Evolutionary conservation across 2,888 invertebrate genomes (phyloP).

Genomic region (Hemicrepidius hirtus): DNA sequence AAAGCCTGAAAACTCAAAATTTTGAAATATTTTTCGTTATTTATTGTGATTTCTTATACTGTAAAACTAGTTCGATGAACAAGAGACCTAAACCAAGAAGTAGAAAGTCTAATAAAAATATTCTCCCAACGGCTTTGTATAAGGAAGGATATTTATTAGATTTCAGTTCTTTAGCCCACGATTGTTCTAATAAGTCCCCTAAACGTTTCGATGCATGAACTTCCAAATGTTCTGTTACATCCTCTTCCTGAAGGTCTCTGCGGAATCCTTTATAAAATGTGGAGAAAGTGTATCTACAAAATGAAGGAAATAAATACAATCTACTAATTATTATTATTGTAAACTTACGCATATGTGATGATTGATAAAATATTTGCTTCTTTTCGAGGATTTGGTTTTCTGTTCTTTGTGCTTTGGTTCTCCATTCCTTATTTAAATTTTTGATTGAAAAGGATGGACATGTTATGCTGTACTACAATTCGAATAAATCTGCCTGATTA

Average conservation of each 20-base stretch:
- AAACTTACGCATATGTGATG: constrained; percentile 26
- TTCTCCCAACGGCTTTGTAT: constrained; percentile 57
- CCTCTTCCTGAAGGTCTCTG: constrained; percentile 71
- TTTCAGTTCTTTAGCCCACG: constrained; percentile 57
- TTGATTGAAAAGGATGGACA: no score
- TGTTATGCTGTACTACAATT: no score
- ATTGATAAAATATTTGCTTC: constrained; percentile 16
- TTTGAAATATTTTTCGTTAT: no score
- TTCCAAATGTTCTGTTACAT: constrained; percentile 71
- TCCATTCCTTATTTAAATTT: no score
- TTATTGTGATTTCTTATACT: constrained; percentile 55
- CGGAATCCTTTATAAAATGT: constrained; percentile 71
- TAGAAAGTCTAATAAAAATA: constrained; percentile 61
- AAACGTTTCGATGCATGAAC: constrained; percentile 78
- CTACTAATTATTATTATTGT: neutral
- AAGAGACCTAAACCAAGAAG: constrained; percentile 54
- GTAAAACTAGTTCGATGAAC: constrained; percentile 54
- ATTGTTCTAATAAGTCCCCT: constrained; percentile 78
- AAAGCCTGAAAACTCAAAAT: constrained; percentile 49
- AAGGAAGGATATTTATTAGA: constrained; percentile 58
- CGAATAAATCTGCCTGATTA: no score
- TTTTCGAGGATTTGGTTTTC: constrained; percentile 16
- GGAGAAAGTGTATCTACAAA: constrained; percentile 48
- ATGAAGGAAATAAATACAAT: neutral
- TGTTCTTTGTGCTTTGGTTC: neutral